Conservation (phyloP, 2,113 vertebrate species). For the Myrmecobius fasciatus region DNA sequence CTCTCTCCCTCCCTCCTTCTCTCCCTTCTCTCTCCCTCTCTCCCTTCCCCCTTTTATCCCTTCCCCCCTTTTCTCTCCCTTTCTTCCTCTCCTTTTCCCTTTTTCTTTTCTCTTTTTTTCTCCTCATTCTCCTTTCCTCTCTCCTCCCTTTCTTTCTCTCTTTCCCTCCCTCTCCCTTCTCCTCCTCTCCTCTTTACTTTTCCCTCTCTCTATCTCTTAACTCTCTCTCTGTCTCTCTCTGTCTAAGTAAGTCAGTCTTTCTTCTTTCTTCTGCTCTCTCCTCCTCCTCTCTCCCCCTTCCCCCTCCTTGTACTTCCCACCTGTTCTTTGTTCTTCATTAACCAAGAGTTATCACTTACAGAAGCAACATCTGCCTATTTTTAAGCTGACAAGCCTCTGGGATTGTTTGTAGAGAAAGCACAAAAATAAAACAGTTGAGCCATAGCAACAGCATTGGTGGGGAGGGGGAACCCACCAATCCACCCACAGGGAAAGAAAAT, state of each 20-base stretch:
- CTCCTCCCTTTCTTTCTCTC: too few species aligned
- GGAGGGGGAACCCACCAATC: neutral
- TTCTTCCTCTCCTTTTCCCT: too few species aligned
- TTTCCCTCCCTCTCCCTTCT: too few species aligned
- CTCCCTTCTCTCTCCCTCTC: neutral
- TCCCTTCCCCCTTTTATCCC: too few species aligned
- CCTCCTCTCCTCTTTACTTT: too few species aligned
- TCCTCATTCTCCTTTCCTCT: too few species aligned
- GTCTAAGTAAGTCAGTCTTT: too few species aligned
- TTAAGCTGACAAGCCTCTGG: neutral
- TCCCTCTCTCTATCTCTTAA: too few species aligned
- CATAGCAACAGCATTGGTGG: neutral
- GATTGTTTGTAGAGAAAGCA: neutral
- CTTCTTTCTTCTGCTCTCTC: neutral
- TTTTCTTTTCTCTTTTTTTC: too few species aligned
- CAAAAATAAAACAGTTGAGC: neutral
- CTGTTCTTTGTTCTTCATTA: conserved; percentile 23
- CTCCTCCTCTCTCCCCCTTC: too few species aligned
- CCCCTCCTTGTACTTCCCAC: neutral
- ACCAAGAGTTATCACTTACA: neutral
- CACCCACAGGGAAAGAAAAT: neutral
- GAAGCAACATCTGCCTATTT: conserved; percentile 22
- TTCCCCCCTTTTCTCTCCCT: too few species aligned
- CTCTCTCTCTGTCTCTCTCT: neutral
- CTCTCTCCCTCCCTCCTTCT: too few species aligned